Base-by-base conservation (phyloP, 2,113 vertebrate species). In the Heliornis fulica region DNA sequence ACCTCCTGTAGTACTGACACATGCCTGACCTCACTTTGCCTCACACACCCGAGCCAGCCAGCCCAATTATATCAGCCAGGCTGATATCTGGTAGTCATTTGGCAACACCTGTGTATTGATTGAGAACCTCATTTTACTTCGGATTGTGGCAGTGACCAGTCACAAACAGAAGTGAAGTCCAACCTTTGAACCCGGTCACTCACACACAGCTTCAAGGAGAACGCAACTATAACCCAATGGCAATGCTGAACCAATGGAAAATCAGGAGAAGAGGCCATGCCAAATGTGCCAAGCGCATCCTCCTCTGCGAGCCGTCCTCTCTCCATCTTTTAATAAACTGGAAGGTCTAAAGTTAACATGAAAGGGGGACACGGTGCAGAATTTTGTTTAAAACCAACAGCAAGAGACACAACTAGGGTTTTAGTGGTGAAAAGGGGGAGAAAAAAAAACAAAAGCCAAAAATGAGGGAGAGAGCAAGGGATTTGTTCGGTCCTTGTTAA, bases 321-420 rank as follows among this genome's bases (percentile, higher is more conserved):
- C 21, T 48, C n/a, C 22, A 28, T 25, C 53, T 76, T 66, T 79
- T 65, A 7, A 0, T 7, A 57, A 92, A 11, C 7, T 2, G 2
- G 72, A 48, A 10, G 95, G 95, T 89, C 94, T 96, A 66, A 97
- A 97, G 86, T 92, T 92, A 96, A 97, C 84, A 97, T 96, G 96
- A 97, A 96, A 93, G 20, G 93, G 79, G 94, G 96, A 98, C 85
- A 97, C 95, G 98, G 98, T 56, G 84, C 94, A 93, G 96, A 77
- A 78, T 84, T 88, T 96, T 94, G 48, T 86, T 95, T 90, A 97
- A 94, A 97, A 93, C 53, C 87, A 97, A 92, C 92, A 75, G 95
- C 13, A 90, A 38, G 45, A 76, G 61, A 87, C 60, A 80, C 66
- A 97, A 93, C 89, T 74, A 87, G 77, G 97, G 83, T 88, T 95